Conservation (phyloP, 2,797 vertebrate genomes). For the Leuciscus waleckii region DNA sequence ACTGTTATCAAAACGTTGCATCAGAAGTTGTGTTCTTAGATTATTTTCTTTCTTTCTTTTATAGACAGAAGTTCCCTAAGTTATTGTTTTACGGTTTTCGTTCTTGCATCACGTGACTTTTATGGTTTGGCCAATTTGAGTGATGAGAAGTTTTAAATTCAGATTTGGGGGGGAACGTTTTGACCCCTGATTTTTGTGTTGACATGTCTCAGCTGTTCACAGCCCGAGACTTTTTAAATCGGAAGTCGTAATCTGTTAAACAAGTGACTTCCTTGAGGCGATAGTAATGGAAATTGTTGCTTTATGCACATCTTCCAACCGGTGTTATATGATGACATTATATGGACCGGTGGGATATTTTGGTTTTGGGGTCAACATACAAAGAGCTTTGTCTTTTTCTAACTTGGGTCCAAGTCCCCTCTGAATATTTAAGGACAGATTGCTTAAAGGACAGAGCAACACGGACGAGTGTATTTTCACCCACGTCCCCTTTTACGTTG, state of each 20-base stretch:
- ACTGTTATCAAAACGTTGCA: conserved; percentile 5
- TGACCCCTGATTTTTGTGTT: conserved; percentile 22
- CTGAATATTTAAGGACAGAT: conserved; percentile 50
- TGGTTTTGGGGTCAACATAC: conserved; percentile 16
- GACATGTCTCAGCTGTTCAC: not conserved
- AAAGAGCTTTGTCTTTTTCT: conserved; percentile 16
- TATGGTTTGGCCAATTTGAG: not conserved
- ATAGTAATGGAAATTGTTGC: not conserved
- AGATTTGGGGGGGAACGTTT: not conserved
- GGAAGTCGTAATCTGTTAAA: not conserved
- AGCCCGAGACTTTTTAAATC: not conserved
- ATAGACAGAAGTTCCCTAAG: not conserved
- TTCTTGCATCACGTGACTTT: not conserved
- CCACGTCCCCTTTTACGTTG: conserved; percentile 26
- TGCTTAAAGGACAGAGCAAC: conserved; percentile 69
- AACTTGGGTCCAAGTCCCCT: conserved; percentile 60
- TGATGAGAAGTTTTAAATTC: not conserved
- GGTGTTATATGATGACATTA: not conserved
- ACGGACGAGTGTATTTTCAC: conserved; percentile 69
- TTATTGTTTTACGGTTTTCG: not conserved
- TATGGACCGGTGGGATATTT: not conserved
- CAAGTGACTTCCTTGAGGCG: not conserved
- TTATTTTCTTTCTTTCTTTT: conserved; percentile 6
- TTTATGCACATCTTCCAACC: not conserved
- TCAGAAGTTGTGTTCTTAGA: conserved; percentile 6